A percentile compares a stretch with the other conserved stretches of the same genome.
phyloP scores from a whole-genome alignment of 35 echinoderm and acorn worm genomes.

The Anneissia japonica region DNA sequence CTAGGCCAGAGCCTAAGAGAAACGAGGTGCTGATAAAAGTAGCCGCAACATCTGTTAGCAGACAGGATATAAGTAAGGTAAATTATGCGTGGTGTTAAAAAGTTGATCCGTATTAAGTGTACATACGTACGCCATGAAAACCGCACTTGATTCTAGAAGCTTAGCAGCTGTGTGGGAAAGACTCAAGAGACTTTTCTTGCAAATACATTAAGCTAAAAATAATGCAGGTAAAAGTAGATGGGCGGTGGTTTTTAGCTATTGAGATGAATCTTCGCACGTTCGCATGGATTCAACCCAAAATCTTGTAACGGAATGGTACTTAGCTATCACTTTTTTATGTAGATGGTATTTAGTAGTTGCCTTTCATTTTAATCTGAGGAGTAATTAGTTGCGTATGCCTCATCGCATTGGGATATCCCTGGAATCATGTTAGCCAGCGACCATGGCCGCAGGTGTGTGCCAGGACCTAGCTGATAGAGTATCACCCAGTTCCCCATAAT shows the following conservation, averaged over 20 bases:
- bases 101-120: not conserved
- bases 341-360: too few relatives aligned
- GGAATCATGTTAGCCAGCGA: too few relatives aligned
- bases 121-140: not conserved
- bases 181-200: not conserved
- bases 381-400: too few relatives aligned
- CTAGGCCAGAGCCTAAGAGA: not conserved
- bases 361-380: too few relatives aligned
- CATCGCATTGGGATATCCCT: too few relatives aligned
- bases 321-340: too few relatives aligned
- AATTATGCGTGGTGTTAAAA: not conserved
- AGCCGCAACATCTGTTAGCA: not conserved
- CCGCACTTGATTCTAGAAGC: not conserved
- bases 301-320: too few relatives aligned
- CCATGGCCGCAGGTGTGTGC: too few relatives aligned
- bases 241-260: not conserved
- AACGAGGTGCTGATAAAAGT: not conserved
- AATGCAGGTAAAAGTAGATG: not conserved
- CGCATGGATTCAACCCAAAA: not conserved
- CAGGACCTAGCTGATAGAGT: too few relatives aligned
- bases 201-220: not conserved
- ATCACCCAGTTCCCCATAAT: too few relatives aligned
- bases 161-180: not conserved
- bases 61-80: not conserved
- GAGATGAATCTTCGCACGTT: not conserved